Evolutionary conservation across 2,113 vertebrate species (phyloP), one percentile per base, ranked within the genome.

Genomic region (Vidua macroura): DNA sequence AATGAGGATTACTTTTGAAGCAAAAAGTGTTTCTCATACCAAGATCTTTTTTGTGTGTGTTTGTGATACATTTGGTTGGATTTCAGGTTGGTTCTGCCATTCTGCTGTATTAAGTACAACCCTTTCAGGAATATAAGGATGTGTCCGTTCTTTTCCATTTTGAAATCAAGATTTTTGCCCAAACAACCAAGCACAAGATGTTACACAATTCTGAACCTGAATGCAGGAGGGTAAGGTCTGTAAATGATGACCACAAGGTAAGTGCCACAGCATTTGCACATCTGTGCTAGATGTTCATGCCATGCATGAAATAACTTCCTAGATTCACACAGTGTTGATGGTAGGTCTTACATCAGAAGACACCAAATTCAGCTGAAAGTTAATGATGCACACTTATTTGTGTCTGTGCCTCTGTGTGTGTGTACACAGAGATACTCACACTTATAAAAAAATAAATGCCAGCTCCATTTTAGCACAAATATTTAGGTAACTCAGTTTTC

Each of bases 1-100:
- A 97, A 92, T 48, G 83, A 74, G 93, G 94, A 75, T 88, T 89
- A 17, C 43, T 92, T 94, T 91, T 79, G 52, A 96, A 83, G 39
- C 31, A 73, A 77, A 92, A 83, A 39, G 1, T 3, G 1, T 25
- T 87, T 94, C 66, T 51, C 25, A 78, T 23, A 63, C 13, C 3
- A 39, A 69, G 20, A 25, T 37, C n/a, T 39, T 44, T 51, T 39
- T 31, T 67, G 17, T 17, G 1, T 7, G 3, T 35, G 7, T 35
- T 94, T 64, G 19, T 48, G 35, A 33, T 60, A n/a, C 0, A 0
- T 3, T 28, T 67, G 5, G 4, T n/a, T 72, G 33, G 2, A 60
- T 80, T 90, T 44, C n/a, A 76, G 20, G 19, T 81, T 84, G 23
- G 13, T 56, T 88, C 48, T 83, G 27, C 66, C 30, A 31, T 41